These are phyloP conservation scores for Neoaliturus tenellus DNA, from an alignment of 2,888 invertebrate genomes.

Conservation along the genomic window DNA sequence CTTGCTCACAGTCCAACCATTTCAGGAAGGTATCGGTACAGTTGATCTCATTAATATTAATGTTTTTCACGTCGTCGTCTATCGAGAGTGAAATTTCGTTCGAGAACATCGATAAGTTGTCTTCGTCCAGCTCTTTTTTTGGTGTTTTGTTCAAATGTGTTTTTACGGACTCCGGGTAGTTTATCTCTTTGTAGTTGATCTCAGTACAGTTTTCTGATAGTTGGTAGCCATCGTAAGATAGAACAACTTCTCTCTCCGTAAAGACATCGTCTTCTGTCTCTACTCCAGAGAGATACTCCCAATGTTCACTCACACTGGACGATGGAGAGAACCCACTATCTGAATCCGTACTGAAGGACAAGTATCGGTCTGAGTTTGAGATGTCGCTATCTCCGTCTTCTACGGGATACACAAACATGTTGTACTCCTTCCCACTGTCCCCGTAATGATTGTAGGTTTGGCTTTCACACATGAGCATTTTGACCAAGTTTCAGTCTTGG, in stretches of 20 bases:
- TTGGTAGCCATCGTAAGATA: conserved; percentile 24
- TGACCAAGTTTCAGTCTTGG: background rate
- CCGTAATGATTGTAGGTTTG: background rate
- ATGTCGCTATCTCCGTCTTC: background rate
- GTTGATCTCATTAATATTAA: conserved; percentile 31
- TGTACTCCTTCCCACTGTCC: background rate
- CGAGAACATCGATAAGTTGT: background rate
- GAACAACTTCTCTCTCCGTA: conserved; percentile 19
- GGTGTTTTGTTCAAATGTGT: background rate
- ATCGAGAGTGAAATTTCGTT: background rate
- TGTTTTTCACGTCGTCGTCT: background rate
- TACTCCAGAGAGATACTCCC: background rate
- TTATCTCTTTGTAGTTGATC: background rate
- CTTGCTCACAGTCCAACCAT: conserved; percentile 44
- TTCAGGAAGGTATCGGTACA: conserved; percentile 44
- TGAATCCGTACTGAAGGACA: background rate
- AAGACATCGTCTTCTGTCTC: conserved; percentile 26
- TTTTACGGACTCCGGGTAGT: background rate
- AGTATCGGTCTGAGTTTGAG: background rate
- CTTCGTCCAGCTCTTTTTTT: background rate
- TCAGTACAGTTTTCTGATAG: background rate
- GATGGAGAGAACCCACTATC: background rate
- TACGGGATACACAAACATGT: background rate
- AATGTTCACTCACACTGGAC: conserved; percentile 23
- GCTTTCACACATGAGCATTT: conserved; percentile 6